These are phyloP conservation scores for Hylaeus anthracinus DNA, from an alignment of 1,140 invertebrate species.

Conservation along the genomic window DNA sequence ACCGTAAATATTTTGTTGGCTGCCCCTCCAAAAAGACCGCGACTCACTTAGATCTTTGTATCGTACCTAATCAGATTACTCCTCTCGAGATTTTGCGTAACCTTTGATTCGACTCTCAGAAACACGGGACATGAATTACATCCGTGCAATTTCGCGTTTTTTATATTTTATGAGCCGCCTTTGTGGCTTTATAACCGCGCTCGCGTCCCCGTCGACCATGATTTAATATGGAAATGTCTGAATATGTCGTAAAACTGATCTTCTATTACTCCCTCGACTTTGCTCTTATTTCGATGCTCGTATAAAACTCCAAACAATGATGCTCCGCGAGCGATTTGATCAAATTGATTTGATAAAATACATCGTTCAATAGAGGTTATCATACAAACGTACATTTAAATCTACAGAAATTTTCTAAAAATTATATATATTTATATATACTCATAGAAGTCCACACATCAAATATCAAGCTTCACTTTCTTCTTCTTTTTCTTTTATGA, in stretches of 20 bases:
- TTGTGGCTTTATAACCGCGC: conserved; percentile 23
- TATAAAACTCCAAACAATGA: conserved; percentile 36
- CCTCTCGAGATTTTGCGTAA: conserved; percentile 10
- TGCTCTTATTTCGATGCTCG: conserved; percentile 34
- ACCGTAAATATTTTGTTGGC: not conserved
- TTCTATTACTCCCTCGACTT: conserved; percentile 37
- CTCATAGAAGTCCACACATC: too few species aligned
- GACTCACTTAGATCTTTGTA: conserved; percentile 8
- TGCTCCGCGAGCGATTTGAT: not conserved
- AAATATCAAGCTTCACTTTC: too few species aligned
- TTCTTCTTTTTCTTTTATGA: too few species aligned
- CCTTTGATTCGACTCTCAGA: not conserved
- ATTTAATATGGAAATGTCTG: conserved; percentile 50
- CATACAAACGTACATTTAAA: too few species aligned
- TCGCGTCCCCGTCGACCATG: conserved; percentile 26
- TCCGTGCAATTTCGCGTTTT: not conserved
- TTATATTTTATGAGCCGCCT: conserved; percentile 28
- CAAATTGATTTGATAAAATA: too few species aligned
- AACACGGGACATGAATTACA: conserved; percentile 20
- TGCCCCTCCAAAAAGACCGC: conserved; percentile 5
- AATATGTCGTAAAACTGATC: conserved; percentile 43
- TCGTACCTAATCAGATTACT: conserved; percentile 33
- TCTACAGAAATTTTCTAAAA: too few species aligned
- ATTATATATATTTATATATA: too few species aligned
- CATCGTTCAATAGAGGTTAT: not conserved